Evolutionary conservation across 2,888 invertebrate species (phyloP).

Genomic region (Lissocephala sabroskyi): DNA sequence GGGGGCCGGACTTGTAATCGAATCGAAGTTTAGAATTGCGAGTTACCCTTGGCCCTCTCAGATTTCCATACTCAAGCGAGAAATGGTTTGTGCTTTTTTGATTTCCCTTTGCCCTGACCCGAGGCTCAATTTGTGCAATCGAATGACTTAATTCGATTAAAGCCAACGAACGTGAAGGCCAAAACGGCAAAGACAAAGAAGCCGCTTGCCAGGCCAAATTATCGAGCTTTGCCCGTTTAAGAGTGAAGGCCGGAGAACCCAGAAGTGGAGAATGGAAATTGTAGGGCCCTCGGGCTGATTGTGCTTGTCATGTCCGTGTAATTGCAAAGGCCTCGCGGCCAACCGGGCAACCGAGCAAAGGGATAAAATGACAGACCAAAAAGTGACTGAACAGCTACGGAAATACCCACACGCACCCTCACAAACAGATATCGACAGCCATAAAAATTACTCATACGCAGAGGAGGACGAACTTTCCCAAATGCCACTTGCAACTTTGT

Average conservation of each 20-base stretch:
- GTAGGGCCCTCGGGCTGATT: slow-evolving; percentile 13
- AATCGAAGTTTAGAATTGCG: too few species aligned
- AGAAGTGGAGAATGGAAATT: slow-evolving; percentile 1
- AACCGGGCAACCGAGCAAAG: slow-evolving; percentile 1
- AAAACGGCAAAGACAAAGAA: slow-evolving; percentile 4
- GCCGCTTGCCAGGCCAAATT: slow-evolving; percentile 5
- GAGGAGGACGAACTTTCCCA: slow-evolving; percentile 40
- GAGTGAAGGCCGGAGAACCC: not conserved
- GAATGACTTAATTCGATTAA: slow-evolving; percentile 39
- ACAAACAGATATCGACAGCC: slow-evolving; percentile 12
- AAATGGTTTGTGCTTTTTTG: too few species aligned
- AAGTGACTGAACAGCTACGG: slow-evolving; percentile 10
- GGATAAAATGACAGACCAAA: slow-evolving; percentile 1
- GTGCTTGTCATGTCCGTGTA: slow-evolving; percentile 25
- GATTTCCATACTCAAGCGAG: too few species aligned
- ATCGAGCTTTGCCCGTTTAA: slow-evolving; percentile 8
- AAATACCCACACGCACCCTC: not conserved
- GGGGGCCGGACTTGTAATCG: too few species aligned
- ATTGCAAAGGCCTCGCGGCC: slow-evolving; percentile 5
- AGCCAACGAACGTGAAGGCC: slow-evolving; percentile 1
- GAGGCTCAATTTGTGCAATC: slow-evolving; percentile 23
- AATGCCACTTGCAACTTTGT: slow-evolving; percentile 62
- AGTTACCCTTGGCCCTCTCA: too few species aligned
- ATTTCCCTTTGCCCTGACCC: not conserved
- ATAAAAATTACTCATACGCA: slow-evolving; percentile 62